These are phyloP conservation scores for Trochalopteron elliotii DNA, from an alignment of 2,113 vertebrate species.

Conservation along the genomic window DNA sequence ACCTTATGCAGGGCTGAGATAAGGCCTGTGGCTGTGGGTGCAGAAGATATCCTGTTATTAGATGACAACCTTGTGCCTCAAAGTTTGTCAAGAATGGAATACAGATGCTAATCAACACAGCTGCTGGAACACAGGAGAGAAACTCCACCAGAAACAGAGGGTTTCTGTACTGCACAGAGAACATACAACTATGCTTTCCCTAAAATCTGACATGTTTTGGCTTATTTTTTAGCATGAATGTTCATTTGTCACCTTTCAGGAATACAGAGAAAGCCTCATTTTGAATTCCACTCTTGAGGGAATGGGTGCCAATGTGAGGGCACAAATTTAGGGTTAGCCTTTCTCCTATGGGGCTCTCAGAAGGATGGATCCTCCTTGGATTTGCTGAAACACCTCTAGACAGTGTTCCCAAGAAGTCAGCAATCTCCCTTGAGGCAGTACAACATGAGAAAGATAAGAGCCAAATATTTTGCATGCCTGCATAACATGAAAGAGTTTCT, in stretches of 20 bases:
- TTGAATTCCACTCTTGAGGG: neutral
- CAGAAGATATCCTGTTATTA: neutral
- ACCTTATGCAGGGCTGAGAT: neutral
- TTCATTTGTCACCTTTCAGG: neutral
- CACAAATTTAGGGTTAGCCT: neutral
- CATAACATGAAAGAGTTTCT: neutral
- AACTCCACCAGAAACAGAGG: neutral
- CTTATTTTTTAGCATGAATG: neutral
- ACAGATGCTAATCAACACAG: neutral
- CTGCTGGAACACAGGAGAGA: neutral
- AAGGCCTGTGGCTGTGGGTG: neutral
- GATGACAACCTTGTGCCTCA: neutral
- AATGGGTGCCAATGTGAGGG: fast-evolving
- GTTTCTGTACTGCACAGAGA: neutral
- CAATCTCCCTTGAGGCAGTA: neutral
- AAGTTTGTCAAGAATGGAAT: neutral
- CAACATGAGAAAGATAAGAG: neutral
- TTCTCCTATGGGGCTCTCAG: neutral
- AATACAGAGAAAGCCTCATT: neutral
- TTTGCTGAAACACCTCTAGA: neutral
- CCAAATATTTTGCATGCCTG: neutral
- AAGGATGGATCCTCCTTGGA: neutral
- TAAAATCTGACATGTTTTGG: neutral
- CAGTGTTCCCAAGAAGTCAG: neutral
- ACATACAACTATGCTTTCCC: neutral